A percentile compares a stretch with the other conserved stretches of the same genome.
Evolutionary conservation across 2,888 invertebrate genomes (phyloP).

Genomic region (Agonopterix heracliana): DNA sequence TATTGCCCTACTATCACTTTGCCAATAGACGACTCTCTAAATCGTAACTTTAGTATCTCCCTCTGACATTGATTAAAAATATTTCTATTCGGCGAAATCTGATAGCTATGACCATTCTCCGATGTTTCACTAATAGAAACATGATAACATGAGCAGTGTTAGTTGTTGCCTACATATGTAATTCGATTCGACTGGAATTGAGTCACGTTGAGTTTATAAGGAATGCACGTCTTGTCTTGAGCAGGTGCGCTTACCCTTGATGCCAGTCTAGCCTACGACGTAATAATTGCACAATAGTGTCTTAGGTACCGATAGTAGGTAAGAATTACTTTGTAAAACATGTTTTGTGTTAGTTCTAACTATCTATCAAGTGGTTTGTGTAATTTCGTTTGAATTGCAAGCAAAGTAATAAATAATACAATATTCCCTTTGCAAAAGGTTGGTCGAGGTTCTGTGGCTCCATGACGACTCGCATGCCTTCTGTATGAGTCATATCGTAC

Average conservation of each 20-base stretch:
- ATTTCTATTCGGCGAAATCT: constrained; percentile 12
- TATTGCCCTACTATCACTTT: constrained; percentile 68
- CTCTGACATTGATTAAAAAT: constrained; percentile 14
- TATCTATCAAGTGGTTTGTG: constrained; percentile 3
- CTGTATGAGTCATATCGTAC: constrained; percentile 56
- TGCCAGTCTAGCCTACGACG: constrained; percentile 2
- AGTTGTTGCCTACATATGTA: constrained; percentile 16
- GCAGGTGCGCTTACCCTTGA: constrained; percentile 31
- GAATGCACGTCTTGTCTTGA: constrained; percentile 25
- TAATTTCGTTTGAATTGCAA: not conserved
- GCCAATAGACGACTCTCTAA: constrained; percentile 43
- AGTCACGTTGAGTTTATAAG: constrained; percentile 27
- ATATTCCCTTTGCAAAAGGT: constrained; percentile 18
- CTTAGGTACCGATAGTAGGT: constrained; percentile 4
- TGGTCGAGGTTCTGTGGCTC: constrained; percentile 26
- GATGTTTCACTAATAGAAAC: constrained; percentile 7
- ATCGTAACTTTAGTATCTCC: constrained; percentile 28
- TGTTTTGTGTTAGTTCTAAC: constrained; percentile 1
- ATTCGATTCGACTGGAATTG: constrained; percentile 31
- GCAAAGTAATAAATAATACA: not conserved
- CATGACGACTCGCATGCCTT: constrained; percentile 51
- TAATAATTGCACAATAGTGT: constrained; percentile 12
- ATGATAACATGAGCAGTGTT: constrained; percentile 8
- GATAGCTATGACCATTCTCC: constrained; percentile 10
- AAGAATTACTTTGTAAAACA: not conserved